Percentiles rank a stretch among this genome's conserved stretches.
These are phyloP conservation scores for Netelia melanura DNA, from an alignment of 2,888 invertebrate genomes.

Conservation along the genomic window DNA sequence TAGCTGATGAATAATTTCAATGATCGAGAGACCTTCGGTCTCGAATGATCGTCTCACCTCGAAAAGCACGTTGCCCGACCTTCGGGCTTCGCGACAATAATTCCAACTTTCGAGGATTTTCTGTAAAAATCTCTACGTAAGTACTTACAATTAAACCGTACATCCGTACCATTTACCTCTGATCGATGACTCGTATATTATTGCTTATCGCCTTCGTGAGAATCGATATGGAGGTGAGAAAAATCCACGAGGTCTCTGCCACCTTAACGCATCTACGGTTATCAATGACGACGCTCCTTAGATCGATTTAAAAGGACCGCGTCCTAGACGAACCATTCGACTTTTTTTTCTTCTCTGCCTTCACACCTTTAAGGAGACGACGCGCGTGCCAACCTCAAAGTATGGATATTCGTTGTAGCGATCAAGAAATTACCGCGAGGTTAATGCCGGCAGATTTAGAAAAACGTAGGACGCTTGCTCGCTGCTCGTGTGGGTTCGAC, in stretches of 20 bases:
- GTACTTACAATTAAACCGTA: too few relatives aligned
- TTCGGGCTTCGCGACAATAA: conserved; percentile 54
- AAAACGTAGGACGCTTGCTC: conserved; percentile 56
- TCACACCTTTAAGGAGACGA: conserved; percentile 39
- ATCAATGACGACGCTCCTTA: conserved; percentile 57
- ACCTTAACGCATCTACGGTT: conserved; percentile 46
- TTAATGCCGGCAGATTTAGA: conserved; percentile 57
- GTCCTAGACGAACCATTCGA: not conserved
- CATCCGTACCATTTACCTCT: conserved; percentile 1
- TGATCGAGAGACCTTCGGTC: conserved; percentile 22
- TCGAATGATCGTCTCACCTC: conserved; percentile 36
- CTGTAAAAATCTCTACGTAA: not conserved
- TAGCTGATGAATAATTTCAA: conserved; percentile 14
- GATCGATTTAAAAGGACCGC: conserved; percentile 48
- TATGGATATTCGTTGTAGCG: conserved; percentile 1
- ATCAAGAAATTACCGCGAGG: conserved; percentile 66
- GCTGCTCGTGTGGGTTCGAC: not conserved
- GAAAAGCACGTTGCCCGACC: conserved; percentile 27
- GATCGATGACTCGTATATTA: conserved; percentile 11
- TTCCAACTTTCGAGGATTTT: conserved; percentile 46
- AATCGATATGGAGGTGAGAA: conserved; percentile 42
- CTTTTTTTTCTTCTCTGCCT: conserved; percentile 7
- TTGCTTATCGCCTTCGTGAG: conserved; percentile 27
- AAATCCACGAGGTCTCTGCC: conserved; percentile 46
- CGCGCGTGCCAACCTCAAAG: conserved; percentile 25